A percentile compares a stretch with the other conserved stretches of the same genome.
Conservation (phyloP, 1,140 invertebrate species). For the Drosophila pandora region DNA sequence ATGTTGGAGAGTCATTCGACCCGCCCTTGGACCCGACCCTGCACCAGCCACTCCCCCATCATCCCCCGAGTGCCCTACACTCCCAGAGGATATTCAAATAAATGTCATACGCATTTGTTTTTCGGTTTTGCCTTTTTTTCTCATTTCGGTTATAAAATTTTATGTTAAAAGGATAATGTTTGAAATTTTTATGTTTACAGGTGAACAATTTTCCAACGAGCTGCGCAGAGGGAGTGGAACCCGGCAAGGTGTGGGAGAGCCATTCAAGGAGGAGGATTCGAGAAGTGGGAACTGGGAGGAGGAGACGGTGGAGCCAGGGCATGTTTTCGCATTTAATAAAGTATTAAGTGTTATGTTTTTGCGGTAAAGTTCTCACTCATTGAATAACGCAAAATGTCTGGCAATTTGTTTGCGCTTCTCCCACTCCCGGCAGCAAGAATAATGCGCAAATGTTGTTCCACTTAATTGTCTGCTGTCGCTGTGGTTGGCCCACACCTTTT, state of each 20-base stretch:
- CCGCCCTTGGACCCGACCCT: constrained; percentile 20
- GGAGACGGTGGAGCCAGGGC: constrained; percentile 27
- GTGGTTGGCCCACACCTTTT: constrained; percentile 2
- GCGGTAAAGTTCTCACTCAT: constrained; percentile 70
- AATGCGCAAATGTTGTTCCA: constrained; percentile 66
- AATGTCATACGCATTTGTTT: constrained; percentile 82
- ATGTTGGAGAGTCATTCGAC: constrained; percentile 53
- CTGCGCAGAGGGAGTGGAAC: constrained; percentile 10
- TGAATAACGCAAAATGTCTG: constrained; percentile 71
- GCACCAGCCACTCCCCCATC: not conserved
- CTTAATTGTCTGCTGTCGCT: constrained; percentile 27
- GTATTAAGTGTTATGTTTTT: constrained; percentile 81
- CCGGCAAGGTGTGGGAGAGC: not conserved
- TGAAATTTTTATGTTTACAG: constrained; percentile 81
- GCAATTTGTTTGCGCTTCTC: constrained; percentile 54
- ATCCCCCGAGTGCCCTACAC: constrained; percentile 27
- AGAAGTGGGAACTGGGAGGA: not conserved
- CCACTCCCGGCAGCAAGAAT: constrained; percentile 7
- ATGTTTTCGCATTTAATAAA: constrained; percentile 81
- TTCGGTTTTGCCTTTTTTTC: constrained; percentile 59
- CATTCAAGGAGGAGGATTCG: not conserved
- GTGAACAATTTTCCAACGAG: constrained; percentile 75
- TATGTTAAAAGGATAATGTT: constrained; percentile 83
- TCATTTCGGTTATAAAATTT: constrained; percentile 74
- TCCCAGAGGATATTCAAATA: constrained; percentile 81